Base-by-base conservation (phyloP, 2,113 vertebrate genomes). In the Cololabis saira region DNA sequence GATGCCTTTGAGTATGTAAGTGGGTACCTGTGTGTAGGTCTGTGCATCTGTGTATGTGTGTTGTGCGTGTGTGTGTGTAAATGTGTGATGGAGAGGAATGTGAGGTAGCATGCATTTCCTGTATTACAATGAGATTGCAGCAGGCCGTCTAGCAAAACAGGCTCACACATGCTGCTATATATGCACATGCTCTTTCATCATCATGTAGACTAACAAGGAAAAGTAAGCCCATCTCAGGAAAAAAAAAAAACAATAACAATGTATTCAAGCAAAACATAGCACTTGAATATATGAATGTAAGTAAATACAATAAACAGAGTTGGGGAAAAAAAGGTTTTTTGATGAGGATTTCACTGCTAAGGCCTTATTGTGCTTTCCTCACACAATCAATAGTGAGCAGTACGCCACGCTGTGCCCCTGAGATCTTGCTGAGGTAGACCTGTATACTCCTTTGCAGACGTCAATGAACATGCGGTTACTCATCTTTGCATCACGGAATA, bases 61-160 rank as follows among this genome's bases (percentile, higher is more conserved):
- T n/a, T n/a, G n/a, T n/a, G n/a, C n/a, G n/a, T n/a, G n/a, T n/a
- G n/a, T n/a, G n/a, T n/a, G n/a, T n/a, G n/a, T n/a, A n/a, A n/a
- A n/a, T n/a, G 37, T n/a, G 65, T 22, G 15, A 27, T 59, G 21
- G 27, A 50, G 63, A 4, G 69, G 74, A 51, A 44, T 76, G 73
- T 89, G 85, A 77, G 74, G 48, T 71, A 56, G 77, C 79, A 84
- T 89, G 79, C 77, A 73, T 86, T 82, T 83, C 73, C 71, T 64
- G 61, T 80, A 83, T 90, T 83, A 89, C 44, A 62, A 76, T 71
- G 76, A 87, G 74, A 87, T 83, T 81, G 86, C 77, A 82, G 81
- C 76, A 78, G 81, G 79, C 68, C 47, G 56, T 73, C 74, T 74
- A 62, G 74, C 21, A 4, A 56, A 45, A 33, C 66, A 72, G 22